Evolutionary conservation across 2,113 vertebrate genomes (phyloP), one percentile per base, ranked within the genome.

Genomic region (Oriolus oriolus): DNA sequence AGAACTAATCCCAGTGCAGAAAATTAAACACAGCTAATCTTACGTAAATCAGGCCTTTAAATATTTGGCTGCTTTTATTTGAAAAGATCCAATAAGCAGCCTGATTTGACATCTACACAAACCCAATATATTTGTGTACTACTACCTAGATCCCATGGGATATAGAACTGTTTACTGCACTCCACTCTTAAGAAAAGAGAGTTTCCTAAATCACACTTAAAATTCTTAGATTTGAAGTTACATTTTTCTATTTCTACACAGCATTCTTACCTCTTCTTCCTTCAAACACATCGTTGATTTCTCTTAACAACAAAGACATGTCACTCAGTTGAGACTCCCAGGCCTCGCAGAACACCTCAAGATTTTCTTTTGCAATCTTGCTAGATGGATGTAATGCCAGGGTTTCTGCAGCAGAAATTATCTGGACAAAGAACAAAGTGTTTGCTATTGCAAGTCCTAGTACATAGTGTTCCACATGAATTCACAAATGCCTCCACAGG

Each of bases 301-400:
- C 99, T 91, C 98, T 98, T 57, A 99, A 97, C 81, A 99, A 97
- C 64, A 98, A 90, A 41, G 98, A 98, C 99, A 99, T 99, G 97
- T 99, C 99, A 26, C 98, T 98, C 83, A 99, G 98, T 95, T 99
- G 99, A 12, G 99, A 99, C 94, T 99, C 99, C 99, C 99, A 99
- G 71, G 99, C 99, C 98, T 99, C 99, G 20, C 99, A 99, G 97
- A 99, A 99, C 44, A 99, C 99, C 61, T 99, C 99, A 76, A 99
- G 98, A 96, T 99, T 99, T 98, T 99, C 99, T 97, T 99, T 99
- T 42, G 99, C 99, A 49, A 99, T 99, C 98, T 99, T 99, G 96
- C 99, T 99, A 91, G 99, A 99, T 14, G 99, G 99, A 97, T 99
- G 99, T 16, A 99, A 97, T 27, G 99, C 99, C 95, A 99, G 71